phyloP scores from a whole-genome alignment of 2,888 invertebrate species.

The Apocheima hispidaria region DNA sequence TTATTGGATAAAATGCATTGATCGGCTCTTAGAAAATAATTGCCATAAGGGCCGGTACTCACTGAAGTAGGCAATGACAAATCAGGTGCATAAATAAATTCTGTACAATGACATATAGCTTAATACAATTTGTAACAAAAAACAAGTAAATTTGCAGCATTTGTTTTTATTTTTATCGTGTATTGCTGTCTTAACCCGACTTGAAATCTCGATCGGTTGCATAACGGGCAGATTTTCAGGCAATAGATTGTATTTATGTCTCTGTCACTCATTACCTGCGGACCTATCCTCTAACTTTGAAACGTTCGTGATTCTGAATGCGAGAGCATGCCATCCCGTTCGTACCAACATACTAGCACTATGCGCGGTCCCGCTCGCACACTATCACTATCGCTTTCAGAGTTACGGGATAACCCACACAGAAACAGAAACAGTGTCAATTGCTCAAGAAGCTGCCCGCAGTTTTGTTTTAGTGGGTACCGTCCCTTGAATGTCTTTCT shows the following conservation, averaged over 20 bases:
- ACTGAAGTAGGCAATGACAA: no score
- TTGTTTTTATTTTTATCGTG: no score
- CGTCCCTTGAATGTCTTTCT: conserved; percentile 63
- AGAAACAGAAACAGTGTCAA: background rate
- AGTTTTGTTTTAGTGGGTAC: background rate
- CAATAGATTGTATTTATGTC: background rate
- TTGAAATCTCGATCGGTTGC: background rate
- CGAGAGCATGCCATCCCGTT: no score
- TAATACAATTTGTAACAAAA: background rate
- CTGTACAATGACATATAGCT: no score
- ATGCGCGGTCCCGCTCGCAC: no score
- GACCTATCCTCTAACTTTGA: no score
- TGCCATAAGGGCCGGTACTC: background rate
- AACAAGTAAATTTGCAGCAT: no score
- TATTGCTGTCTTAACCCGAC: background rate
- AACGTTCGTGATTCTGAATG: no score
- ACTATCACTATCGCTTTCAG: background rate
- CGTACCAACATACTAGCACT: no score
- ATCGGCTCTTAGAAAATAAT: conserved; percentile 59
- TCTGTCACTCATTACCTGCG: no score
- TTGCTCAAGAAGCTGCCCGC: background rate
- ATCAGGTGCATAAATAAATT: no score
- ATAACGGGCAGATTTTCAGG: background rate
- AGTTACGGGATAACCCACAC: background rate
- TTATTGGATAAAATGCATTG: conserved; percentile 77